phyloP scores from a whole-genome alignment of 2,113 vertebrate species.

The Dromiciops gliroides region DNA sequence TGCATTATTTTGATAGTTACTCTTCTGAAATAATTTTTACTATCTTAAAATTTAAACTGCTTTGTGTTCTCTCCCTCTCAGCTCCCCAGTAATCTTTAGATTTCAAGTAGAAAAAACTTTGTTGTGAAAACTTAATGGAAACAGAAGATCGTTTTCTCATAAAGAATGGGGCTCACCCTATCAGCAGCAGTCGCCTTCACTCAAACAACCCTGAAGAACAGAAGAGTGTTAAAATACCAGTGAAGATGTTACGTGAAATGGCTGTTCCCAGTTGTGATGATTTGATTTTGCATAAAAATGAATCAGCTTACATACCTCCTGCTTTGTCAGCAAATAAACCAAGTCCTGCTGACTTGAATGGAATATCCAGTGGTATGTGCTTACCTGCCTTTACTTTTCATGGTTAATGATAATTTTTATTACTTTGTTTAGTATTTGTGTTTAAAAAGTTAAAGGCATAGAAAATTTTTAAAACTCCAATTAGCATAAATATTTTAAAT shows the following conservation, averaged over 20 bases:
- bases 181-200: constrained; percentile 55
- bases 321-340: constrained; percentile 60
- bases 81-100: neutral
- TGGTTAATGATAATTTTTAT: neutral
- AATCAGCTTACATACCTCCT: constrained; percentile 20
- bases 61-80: neutral
- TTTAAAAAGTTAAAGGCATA: constrained; percentile 3
- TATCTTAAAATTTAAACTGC: neutral
- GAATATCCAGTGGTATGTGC: constrained; percentile 70
- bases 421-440: neutral
- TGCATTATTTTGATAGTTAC: neutral
- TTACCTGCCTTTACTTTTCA: neutral
- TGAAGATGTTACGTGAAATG: constrained; percentile 75
- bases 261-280: constrained; percentile 46
- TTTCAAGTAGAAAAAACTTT: constrained; percentile 22
- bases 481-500: neutral
- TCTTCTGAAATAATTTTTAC: neutral
- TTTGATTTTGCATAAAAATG: constrained; percentile 5
- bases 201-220: constrained; percentile 56
- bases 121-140: constrained; percentile 32
- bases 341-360: neutral
- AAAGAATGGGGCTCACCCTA: constrained; percentile 34
- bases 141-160: constrained; percentile 35
- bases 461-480: neutral
- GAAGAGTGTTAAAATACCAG: constrained; percentile 67